phyloP scores from a whole-genome alignment of 1,140 invertebrate species.

The Pseudomyrmex flavicornis region DNA sequence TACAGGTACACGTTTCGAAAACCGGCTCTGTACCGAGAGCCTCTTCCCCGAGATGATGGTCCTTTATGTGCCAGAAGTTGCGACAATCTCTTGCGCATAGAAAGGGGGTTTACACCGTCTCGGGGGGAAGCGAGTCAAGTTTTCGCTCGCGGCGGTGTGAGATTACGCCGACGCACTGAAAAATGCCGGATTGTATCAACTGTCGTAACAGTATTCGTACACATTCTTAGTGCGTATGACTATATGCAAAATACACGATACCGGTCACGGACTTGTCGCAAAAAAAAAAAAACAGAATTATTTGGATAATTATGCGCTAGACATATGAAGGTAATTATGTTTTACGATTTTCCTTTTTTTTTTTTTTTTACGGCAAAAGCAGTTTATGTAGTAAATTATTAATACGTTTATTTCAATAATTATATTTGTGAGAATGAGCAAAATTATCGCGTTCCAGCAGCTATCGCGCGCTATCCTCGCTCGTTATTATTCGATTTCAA shows the following conservation, averaged over 20 bases:
- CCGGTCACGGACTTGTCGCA: no score
- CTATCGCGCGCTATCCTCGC: no score
- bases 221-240: constrained; percentile 13
- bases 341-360: no score
- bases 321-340: no score
- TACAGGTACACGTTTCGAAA: constrained; percentile 58
- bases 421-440: no score
- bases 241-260: background rate
- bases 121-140: constrained; percentile 21
- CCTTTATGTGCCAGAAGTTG: constrained; percentile 45
- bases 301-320: no score
- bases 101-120: constrained; percentile 20
- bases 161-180: constrained; percentile 34
- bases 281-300: no score
- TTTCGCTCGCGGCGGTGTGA: constrained; percentile 23
- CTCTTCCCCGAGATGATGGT: constrained; percentile 37
- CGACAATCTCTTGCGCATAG: constrained; percentile 44
- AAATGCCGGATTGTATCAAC: constrained; percentile 34
- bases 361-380: no score
- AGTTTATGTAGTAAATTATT: no score
- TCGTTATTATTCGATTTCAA: no score
- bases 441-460: no score
- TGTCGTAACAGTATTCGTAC: constrained; percentile 36
- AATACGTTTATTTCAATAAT: no score
- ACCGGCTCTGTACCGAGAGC: constrained; percentile 34